Conservation (phyloP, 2,797 vertebrate species). For the Girardinus metallicus region DNA sequence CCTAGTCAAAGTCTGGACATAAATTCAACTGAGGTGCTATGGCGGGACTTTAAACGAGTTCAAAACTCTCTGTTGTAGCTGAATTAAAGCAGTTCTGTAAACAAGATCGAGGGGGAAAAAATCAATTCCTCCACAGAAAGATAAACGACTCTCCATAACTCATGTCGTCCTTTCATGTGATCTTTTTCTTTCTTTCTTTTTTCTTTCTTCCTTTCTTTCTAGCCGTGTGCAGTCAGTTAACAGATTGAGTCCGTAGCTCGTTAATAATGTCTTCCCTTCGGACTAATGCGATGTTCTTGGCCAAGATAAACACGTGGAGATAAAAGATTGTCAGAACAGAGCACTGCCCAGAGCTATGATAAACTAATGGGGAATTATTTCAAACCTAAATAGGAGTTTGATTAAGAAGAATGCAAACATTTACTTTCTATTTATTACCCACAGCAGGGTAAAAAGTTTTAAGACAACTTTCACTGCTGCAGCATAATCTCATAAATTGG, state of each 20-base stretch:
- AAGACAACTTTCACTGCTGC: background rate
- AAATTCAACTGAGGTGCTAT: too few species aligned
- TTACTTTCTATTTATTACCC: background rate
- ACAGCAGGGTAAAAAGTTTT: background rate
- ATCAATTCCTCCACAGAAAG: background rate
- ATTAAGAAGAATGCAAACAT: background rate
- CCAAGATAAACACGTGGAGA: slow-evolving; percentile 1
- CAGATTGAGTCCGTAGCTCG: slow-evolving; percentile 3
- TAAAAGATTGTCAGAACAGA: slow-evolving; percentile 7
- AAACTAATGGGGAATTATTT: background rate
- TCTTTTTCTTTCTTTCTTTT: background rate
- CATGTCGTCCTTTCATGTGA: background rate
- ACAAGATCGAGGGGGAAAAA: background rate
- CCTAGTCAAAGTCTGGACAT: too few species aligned
- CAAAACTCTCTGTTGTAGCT: background rate
- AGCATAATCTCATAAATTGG: background rate
- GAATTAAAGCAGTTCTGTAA: background rate
- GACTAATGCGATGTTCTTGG: background rate
- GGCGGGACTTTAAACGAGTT: too few species aligned
- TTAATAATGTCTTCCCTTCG: background rate
- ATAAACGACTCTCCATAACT: background rate
- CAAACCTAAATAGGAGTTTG: background rate
- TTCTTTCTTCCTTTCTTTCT: background rate
- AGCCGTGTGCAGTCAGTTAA: background rate
- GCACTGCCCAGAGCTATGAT: background rate